phyloP scores from a whole-genome alignment of 1,140 invertebrate genomes.

The Meloidogyne exigua region DNA sequence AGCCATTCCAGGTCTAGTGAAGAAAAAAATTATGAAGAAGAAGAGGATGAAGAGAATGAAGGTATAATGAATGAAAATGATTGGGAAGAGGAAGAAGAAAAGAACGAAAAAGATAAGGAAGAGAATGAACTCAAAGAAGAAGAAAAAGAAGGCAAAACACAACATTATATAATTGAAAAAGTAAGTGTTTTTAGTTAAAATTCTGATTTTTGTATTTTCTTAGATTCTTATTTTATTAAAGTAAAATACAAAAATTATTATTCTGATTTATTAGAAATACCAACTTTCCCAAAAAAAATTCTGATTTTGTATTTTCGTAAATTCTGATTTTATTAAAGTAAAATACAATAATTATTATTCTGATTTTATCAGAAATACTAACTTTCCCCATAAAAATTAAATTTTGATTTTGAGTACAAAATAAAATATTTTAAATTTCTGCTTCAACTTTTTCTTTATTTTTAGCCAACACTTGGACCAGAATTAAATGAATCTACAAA shows the following conservation, averaged over 20 bases:
- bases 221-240: no score
- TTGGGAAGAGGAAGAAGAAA: conserved; percentile 38
- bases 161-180: conserved; percentile 13
- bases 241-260: no score
- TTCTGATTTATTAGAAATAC: no score
- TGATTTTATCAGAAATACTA: no score
- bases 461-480: neutral
- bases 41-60: conserved; percentile 48
- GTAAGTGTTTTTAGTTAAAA: neutral
- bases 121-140: conserved; percentile 20
- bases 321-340: no score
- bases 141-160: conserved; percentile 13
- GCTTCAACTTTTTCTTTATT: neutral
- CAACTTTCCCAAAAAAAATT: no score
- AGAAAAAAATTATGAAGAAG: neutral
- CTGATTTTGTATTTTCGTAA: no score
- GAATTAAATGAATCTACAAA: neutral
- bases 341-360: no score
- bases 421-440: no score
- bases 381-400: no score
- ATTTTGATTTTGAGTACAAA: no score
- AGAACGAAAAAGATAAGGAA: conserved; percentile 34
- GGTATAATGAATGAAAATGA: conserved; percentile 26
- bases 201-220: no score
- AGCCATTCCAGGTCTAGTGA: neutral